These are phyloP conservation scores for Laticauda colubrina DNA, from an alignment of 2,113 vertebrate genomes.

Conservation along the genomic window DNA sequence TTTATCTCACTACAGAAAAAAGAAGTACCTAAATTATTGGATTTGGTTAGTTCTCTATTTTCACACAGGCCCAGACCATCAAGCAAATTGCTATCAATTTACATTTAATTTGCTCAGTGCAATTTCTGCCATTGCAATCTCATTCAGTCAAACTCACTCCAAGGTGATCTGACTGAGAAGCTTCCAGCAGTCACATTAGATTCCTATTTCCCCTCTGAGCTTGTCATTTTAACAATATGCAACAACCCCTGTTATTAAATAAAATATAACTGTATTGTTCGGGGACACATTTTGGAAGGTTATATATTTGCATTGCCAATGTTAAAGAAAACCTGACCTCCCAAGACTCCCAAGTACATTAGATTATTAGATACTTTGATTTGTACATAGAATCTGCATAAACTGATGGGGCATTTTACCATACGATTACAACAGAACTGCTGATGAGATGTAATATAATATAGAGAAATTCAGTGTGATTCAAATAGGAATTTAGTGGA, in stretches of 20 bases:
- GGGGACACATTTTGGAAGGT: conserved; percentile 21
- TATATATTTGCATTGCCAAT: not conserved
- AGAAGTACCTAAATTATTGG: conserved; percentile 17
- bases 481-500: not conserved
- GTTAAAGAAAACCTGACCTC: not conserved
- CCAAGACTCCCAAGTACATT: fast-evolving
- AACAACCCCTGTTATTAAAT: not conserved
- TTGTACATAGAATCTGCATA: not conserved
- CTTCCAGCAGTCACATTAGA: not conserved
- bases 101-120: not conserved
- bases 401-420: conserved; percentile 16
- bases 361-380: conserved; percentile 24
- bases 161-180: conserved; percentile 38
- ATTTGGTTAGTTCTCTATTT: not conserved
- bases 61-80: not conserved
- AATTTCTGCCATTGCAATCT: conserved; percentile 38
- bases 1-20: not conserved
- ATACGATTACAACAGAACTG: not conserved
- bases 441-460: conserved; percentile 19
- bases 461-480: not conserved
- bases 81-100: not conserved
- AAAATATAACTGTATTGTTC: conserved; percentile 39
- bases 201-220: not conserved
- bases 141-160: conserved; percentile 35
- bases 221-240: fast-evolving